These are phyloP conservation scores for Actinia equina DNA, from an alignment of 64 coral and sea anemone species.

Conservation along the genomic window DNA sequence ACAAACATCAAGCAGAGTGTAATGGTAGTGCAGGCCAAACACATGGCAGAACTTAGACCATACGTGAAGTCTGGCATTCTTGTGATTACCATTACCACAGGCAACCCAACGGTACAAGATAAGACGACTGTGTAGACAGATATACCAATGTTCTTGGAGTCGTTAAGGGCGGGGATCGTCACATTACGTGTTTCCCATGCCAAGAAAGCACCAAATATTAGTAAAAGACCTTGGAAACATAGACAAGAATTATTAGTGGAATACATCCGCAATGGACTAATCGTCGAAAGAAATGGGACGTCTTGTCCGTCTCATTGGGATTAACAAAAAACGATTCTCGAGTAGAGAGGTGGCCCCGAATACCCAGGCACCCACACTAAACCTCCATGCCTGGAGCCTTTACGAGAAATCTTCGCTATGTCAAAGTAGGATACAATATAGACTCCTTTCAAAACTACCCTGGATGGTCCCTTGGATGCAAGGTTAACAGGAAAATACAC, in stretches of 20 bases:
- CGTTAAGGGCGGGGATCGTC: slow-evolving; percentile 30
- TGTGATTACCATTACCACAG: slow-evolving; percentile 34
- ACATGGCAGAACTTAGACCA: slow-evolving; percentile 21
- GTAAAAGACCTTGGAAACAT: slow-evolving; percentile 27
- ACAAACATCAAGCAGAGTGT: slow-evolving; percentile 48
- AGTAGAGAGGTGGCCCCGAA: too few relatives aligned
- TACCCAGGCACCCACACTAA: too few relatives aligned
- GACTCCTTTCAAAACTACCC: too few relatives aligned
- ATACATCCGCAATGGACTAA: neutral
- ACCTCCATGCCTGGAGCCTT: too few relatives aligned
- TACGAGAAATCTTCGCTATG: too few relatives aligned
- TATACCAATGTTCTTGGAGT: slow-evolving; percentile 40
- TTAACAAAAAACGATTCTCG: too few relatives aligned
- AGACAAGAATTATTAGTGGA: neutral
- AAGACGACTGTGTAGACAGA: slow-evolving; percentile 55
- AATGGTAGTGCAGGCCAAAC: slow-evolving; percentile 43
- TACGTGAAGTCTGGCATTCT: slow-evolving; percentile 33
- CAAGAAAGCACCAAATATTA: slow-evolving; percentile 50
- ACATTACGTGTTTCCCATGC: slow-evolving; percentile 65
- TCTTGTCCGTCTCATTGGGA: too few relatives aligned
- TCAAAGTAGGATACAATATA: too few relatives aligned
- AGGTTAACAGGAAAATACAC: too few relatives aligned
- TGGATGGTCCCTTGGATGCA: too few relatives aligned
- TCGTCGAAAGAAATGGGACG: too few relatives aligned
- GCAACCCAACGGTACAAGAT: slow-evolving; percentile 43